Conservation (phyloP, 2,888 invertebrate genomes). For the Aphodius sticticus region DNA sequence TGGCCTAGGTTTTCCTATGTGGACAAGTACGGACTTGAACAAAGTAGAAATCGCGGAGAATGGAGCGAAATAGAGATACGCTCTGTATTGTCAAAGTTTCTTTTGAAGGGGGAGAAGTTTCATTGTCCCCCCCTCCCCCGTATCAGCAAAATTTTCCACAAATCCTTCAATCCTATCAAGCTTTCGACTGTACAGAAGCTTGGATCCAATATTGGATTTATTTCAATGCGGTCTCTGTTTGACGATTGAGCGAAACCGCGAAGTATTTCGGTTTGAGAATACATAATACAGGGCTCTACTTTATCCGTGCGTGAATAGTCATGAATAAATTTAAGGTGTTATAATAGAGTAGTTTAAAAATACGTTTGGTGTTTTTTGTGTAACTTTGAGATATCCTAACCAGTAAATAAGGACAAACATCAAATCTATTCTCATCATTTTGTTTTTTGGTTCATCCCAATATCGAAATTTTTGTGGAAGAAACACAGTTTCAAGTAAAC, state of each 20-base stretch:
- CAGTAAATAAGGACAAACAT: too few relatives aligned
- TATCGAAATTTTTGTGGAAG: too few relatives aligned
- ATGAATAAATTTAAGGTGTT: neutral
- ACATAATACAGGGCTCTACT: neutral
- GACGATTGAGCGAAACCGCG: neutral
- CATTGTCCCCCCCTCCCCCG: neutral
- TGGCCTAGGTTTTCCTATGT: neutral
- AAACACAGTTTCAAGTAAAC: too few relatives aligned
- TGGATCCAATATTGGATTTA: neutral
- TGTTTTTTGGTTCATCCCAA: too few relatives aligned
- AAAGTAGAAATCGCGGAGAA: neutral
- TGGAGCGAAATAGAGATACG: neutral
- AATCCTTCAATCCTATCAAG: neutral
- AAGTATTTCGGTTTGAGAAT: neutral
- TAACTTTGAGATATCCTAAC: too few relatives aligned
- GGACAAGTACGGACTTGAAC: neutral
- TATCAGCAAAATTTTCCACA: neutral
- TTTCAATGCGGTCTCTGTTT: neutral
- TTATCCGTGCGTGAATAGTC: neutral
- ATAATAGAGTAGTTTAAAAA: too few relatives aligned
- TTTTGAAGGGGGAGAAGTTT: neutral
- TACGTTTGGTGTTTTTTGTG: too few relatives aligned
- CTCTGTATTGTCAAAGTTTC: neutral
- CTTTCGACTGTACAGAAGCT: neutral
- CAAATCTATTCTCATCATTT: too few relatives aligned